phyloP scores from a whole-genome alignment of 2,113 vertebrate genomes.

The Nicator chloris region DNA sequence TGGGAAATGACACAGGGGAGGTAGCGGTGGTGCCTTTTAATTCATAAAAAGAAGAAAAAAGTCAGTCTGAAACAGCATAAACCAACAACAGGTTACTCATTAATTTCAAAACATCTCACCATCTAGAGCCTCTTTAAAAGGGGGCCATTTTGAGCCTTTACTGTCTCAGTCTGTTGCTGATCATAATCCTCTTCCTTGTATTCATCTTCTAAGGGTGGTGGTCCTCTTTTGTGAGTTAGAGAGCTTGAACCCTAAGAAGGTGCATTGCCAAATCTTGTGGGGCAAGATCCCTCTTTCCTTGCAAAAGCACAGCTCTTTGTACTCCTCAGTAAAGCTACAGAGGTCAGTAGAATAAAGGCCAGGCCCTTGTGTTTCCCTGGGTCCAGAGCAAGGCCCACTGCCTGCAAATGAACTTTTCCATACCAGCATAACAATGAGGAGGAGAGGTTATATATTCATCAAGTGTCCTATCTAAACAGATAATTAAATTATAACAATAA shows the following conservation, averaged over 20 bases:
- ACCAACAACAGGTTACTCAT: neutral
- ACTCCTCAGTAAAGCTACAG: neutral
- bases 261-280: neutral
- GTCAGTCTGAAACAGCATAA: neutral
- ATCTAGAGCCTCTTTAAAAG: neutral
- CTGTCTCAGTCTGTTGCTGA: neutral
- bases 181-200: neutral
- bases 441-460: neutral
- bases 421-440: neutral
- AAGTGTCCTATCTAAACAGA: neutral
- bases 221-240: neutral
- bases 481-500: neutral
- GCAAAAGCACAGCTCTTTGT: neutral
- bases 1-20: neutral
- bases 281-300: neutral
- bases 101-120: neutral
- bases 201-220: neutral
- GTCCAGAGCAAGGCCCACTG: neutral
- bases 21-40: fast-evolving
- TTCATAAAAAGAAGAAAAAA: neutral
- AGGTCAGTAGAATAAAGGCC: neutral
- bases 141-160: neutral
- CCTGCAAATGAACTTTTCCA: neutral
- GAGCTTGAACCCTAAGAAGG: neutral
- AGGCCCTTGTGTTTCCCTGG: fast-evolving